A percentile compares a stretch with the other conserved stretches of the same genome.
These are phyloP conservation scores for Cottus gobio DNA, from an alignment of 2,113 vertebrate genomes.

Conservation along the genomic window DNA sequence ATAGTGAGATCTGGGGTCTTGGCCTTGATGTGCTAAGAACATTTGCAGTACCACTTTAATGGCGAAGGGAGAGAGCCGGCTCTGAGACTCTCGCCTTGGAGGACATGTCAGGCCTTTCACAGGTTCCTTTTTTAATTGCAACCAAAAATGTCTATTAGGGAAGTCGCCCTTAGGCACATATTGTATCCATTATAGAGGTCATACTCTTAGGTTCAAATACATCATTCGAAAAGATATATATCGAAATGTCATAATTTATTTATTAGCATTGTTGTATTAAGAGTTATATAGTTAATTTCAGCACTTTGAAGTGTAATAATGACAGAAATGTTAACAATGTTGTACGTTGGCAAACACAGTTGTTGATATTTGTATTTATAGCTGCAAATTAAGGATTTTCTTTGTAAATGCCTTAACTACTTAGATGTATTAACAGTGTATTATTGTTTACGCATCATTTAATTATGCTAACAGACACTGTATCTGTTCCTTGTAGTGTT, in stretches of 20 bases:
- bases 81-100: constrained; percentile 64
- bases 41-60: constrained; percentile 79
- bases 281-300: neutral
- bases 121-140: constrained; percentile 82
- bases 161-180: constrained; percentile 64
- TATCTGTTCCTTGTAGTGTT: neutral
- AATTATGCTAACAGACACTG: neutral
- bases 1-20: constrained; percentile 77
- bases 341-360: neutral
- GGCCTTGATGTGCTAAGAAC: constrained; percentile 78
- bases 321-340: neutral
- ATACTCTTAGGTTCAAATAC: constrained; percentile 43
- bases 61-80: constrained; percentile 55
- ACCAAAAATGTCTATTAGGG: constrained; percentile 80
- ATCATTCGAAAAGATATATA: constrained; percentile 35
- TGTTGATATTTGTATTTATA: neutral
- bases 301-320: too few species aligned
- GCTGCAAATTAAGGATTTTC: neutral
- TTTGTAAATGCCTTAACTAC: neutral
- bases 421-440: neutral
- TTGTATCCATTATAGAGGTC: constrained; percentile 71
- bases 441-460: neutral
- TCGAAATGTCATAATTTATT: constrained; percentile 11
- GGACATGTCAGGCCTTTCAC: constrained; percentile 75
- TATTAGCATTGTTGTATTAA: neutral